Conservation (phyloP, 2,888 invertebrate species). For the Ceramica pisi region DNA sequence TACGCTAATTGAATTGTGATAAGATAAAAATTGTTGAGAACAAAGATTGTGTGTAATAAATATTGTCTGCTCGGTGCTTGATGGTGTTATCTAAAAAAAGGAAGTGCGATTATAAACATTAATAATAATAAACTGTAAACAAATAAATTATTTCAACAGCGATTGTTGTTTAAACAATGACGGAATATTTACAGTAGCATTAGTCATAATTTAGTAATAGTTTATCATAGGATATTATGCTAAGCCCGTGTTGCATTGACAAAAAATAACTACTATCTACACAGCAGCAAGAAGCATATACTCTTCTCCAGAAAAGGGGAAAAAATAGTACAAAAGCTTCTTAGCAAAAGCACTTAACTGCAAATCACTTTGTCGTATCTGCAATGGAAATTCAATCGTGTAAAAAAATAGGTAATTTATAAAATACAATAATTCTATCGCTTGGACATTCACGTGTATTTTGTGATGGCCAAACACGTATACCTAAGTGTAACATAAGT, state of each 20-base stretch:
- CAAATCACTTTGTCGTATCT: conserved; percentile 16
- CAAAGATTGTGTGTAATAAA: conserved; percentile 8
- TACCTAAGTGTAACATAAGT: too few relatives aligned
- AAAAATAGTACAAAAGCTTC: conserved; percentile 9
- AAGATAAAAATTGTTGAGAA: conserved; percentile 3
- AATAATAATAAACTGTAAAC: conserved; percentile 7
- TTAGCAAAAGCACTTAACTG: conserved; percentile 16
- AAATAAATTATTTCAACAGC: conserved; percentile 18
- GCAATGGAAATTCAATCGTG: conserved; percentile 32
- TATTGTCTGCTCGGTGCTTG: conserved; percentile 1
- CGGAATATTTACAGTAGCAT: conserved; percentile 8
- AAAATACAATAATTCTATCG: neutral
- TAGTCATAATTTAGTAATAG: conserved; percentile 15
- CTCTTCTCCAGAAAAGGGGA: neutral
- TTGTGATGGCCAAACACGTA: too few relatives aligned
- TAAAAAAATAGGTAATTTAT: neutral
- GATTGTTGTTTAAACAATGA: conserved; percentile 24
- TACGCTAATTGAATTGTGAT: neutral
- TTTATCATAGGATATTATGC: conserved; percentile 22
- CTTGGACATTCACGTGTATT: neutral
- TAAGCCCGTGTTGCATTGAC: neutral
- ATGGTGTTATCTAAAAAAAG: conserved; percentile 41
- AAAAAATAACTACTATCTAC: too few relatives aligned
- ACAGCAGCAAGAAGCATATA: neutral
- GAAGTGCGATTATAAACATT: conserved; percentile 26